Evolutionary conservation across 2,113 vertebrate species (phyloP), one percentile per base, ranked within the genome.

Genomic region (Desmodus rotundus): DNA sequence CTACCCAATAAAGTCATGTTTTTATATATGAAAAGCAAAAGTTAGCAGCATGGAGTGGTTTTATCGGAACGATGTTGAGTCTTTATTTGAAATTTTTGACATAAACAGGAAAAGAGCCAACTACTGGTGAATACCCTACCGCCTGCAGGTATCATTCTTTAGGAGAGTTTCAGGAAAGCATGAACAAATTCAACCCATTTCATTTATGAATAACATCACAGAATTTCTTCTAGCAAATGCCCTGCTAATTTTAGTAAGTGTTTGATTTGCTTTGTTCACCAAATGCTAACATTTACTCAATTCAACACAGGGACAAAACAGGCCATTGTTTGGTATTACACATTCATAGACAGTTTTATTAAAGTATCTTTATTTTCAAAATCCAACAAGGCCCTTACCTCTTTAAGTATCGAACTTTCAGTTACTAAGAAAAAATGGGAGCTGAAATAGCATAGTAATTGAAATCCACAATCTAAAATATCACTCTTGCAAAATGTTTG

Each of bases 381-480:
- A 89, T 52, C 43, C 78, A 96, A 45, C 61, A 61, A 96, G 74
- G 13, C 73, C 54, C 16, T 87, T 87, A 84, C 87, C 89, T 96
- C 28, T 81, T 80, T 81, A 93, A 92, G 43, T 50, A 92, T 52
- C 89, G 28, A 95, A 58, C 93, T 88, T 76, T 73, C 61, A 92
- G 56, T 77, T 43, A 72, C 73, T 78, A 28, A 86, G 16, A 15
- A 84, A 83, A 89, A 80, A 94, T 2, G n/a, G 47, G 14, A 65
- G 73, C 5, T 28, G 31, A n/a, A 95, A 88, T 65, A 70, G n/a
- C 68, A 91, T 63, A 41, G 28, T 88, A 86, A 94, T n/a, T 96
- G 88, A 94, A 93, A 96, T 88, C 86, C 88, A 82, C 33, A 88
- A 91, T 91, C 47, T 97, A 74, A 93, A 96, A 93, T 77, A 88